A percentile compares a stretch with the other conserved stretches of the same genome.
These are phyloP conservation scores for Odocoileus virginianus DNA, from an alignment of 2,113 vertebrate species.

Conservation along the genomic window DNA sequence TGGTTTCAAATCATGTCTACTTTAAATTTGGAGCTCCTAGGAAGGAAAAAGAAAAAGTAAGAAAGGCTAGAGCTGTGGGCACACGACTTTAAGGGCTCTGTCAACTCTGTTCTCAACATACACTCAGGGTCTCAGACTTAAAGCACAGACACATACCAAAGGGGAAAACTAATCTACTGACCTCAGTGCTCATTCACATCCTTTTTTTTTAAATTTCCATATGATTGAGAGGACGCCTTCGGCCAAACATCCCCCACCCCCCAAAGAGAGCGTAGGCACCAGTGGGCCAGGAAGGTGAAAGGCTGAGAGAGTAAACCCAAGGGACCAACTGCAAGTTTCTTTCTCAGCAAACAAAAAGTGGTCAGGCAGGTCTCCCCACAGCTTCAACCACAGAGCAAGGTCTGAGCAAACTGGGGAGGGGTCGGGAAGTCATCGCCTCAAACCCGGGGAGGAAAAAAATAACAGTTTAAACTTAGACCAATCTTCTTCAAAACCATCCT, in stretches of 20 bases:
- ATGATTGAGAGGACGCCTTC: slow-evolving; percentile 74
- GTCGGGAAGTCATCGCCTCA: slow-evolving; percentile 10
- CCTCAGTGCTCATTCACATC: background rate
- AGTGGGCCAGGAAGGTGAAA: slow-evolving; percentile 69
- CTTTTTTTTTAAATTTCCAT: slow-evolving; percentile 42
- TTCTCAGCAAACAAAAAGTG: slow-evolving; percentile 81
- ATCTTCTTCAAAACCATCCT: slow-evolving; percentile 40
- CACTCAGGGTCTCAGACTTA: background rate
- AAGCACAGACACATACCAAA: slow-evolving; percentile 20
- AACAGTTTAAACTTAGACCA: slow-evolving; percentile 68
- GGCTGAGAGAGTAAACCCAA: slow-evolving; percentile 75
- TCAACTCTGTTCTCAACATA: background rate
- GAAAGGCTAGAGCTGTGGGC: background rate
- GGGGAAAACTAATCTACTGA: background rate
- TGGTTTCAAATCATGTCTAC: slow-evolving; percentile 62
- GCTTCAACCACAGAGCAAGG: slow-evolving; percentile 40
- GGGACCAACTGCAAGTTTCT: slow-evolving; percentile 75
- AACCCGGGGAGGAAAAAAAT: background rate
- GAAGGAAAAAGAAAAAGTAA: background rate
- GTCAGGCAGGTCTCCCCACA: slow-evolving; percentile 73
- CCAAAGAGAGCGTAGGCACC: slow-evolving; percentile 68
- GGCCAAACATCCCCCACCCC: slow-evolving; percentile 65
- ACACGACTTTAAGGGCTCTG: background rate
- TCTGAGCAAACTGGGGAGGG: slow-evolving; percentile 55
- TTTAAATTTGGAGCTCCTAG: slow-evolving; percentile 52